phyloP scores from a whole-genome alignment of 2,797 vertebrate species.

The Eurystomus glaucurus region DNA sequence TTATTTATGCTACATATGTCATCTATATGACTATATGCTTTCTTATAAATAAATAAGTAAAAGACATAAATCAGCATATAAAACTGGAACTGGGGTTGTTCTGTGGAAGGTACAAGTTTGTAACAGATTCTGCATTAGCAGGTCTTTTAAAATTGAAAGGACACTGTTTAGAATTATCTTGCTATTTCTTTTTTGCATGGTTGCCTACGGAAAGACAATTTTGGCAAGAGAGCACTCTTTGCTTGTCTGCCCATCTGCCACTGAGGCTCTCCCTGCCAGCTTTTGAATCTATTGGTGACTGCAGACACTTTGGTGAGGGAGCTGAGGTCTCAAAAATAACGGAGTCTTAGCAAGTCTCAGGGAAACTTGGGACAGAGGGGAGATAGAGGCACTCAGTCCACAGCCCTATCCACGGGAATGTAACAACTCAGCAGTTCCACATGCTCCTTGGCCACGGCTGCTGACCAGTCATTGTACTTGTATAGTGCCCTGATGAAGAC shows the following conservation, averaged over 20 bases:
- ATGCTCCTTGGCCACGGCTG: rapidly evolving
- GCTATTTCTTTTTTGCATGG: neutral
- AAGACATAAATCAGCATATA: neutral
- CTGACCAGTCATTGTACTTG: neutral
- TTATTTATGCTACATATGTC: neutral
- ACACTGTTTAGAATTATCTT: neutral
- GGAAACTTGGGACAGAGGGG: rapidly evolving
- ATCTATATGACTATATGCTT: neutral
- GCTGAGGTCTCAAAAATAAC: neutral
- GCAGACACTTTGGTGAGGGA: neutral
- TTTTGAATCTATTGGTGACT: neutral
- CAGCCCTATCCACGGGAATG: rapidly evolving
- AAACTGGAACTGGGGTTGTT: neutral
- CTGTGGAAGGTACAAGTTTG: neutral
- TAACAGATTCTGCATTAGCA: neutral
- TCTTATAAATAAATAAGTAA: neutral
- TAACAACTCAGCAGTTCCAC: neutral
- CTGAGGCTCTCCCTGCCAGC: neutral
- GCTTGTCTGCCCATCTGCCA: neutral
- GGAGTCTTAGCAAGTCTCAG: neutral
- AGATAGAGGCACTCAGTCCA: rapidly evolving
- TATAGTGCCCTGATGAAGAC: neutral
- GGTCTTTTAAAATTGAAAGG: neutral
- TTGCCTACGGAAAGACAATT: neutral
- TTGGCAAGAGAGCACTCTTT: neutral